Base-by-base conservation (phyloP, 2,888 invertebrate species). In the Chrysolina americana region DNA sequence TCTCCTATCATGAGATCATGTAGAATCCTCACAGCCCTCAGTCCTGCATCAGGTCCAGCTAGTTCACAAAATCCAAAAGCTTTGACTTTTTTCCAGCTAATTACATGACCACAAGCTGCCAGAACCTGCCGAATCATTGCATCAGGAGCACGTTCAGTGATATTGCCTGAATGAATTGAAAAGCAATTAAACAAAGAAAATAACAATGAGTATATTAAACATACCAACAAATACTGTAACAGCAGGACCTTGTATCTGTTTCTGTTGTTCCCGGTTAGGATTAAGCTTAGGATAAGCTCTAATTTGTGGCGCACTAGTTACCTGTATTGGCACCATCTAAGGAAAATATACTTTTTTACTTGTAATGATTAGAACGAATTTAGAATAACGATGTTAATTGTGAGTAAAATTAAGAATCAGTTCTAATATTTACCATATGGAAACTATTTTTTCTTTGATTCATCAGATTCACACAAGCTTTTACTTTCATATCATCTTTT, bases 11-110 rank as follows among this genome's bases (percentile, higher is more conserved):
- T 93, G 88, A 97, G 93, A 83, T 97, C 97, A 89, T 98, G 97
- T 41, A 99, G 91, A 79, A 99, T 90, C 62, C 97, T 90, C 78
- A 99, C 97, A 80, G 98, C 98, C 79, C 99, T 91, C 81, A 99
- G 90, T 53, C 98, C 99, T 21, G 98, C 96, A 89, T 98, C 98
- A 19, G 99, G 98, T 74, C 96, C 94, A 80, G 96, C 96, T 88
- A 96, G 97, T 90, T 99, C 99, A 89, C 98, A 98, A 90, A 99
- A 99, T 11, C 99, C 99, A 89, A 99, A 99, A 1, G 96, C 97
- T 87, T 97, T 96, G 19, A 99, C 98, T 75, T 99, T 92, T 89
- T 99, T 99, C 99, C 99, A 99, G 83, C 95, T 96, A 15, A 96
- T 91, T 66, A 99, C 97, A 76, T 94, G 94, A 4, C 99, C 99